Conservation (phyloP, 2,113 vertebrate species). For the Catharus fuscescens region DNA sequence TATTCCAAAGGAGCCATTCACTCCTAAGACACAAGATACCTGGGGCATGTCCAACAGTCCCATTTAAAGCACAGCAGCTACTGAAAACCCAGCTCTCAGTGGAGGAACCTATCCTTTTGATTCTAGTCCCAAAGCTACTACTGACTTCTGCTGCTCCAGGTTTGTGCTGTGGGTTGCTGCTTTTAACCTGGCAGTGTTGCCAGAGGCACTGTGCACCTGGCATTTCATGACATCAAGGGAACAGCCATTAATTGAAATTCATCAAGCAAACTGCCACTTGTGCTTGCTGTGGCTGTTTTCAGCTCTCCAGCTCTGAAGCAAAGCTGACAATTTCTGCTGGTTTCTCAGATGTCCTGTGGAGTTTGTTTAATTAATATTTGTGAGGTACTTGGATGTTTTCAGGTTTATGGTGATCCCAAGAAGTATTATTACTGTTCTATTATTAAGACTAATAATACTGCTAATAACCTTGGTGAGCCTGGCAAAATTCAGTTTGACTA, state of each 20-base stretch:
- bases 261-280: conserved; percentile 22
- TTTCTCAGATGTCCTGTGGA: conserved; percentile 18
- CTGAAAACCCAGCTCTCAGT: background rate
- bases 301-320: background rate
- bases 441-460: conserved; percentile 46
- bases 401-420: conserved; percentile 10
- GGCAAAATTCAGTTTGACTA: conserved; percentile 23
- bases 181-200: background rate
- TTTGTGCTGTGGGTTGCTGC: background rate
- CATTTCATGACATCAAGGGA: background rate
- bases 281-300: conserved; percentile 39
- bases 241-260: conserved; percentile 7
- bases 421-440: conserved; percentile 14
- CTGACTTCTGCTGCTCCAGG: background rate
- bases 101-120: background rate
- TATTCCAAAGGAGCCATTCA: background rate
- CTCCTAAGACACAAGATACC: background rate
- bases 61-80: background rate
- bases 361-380: conserved; percentile 61
- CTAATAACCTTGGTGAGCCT: conserved; percentile 19
- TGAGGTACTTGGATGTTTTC: conserved; percentile 1
- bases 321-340: conserved; percentile 17
- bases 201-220: background rate
- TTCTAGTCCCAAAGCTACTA: background rate
- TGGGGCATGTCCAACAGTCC: background rate